Percentiles rank a stretch among this genome's conserved stretches.
These are phyloP conservation scores for Cebus imitator DNA, from an alignment of 2,113 vertebrate genomes.

Conservation along the genomic window DNA sequence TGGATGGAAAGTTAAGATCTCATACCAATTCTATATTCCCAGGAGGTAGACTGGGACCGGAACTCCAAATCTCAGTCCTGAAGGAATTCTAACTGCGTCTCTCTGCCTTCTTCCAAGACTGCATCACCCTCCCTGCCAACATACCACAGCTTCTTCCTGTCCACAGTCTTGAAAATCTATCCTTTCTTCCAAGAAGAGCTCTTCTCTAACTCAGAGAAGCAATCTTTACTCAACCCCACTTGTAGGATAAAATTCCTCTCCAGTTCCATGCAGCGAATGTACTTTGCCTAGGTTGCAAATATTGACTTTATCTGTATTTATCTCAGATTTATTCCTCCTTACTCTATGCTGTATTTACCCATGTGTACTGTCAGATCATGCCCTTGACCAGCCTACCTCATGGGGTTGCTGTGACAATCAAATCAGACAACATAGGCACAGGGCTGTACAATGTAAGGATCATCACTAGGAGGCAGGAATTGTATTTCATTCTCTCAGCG, in stretches of 20 bases:
- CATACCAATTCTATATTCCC: not conserved
- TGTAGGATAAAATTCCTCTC: constrained; percentile 54
- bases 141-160: not conserved
- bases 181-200: constrained; percentile 12
- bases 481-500: not conserved
- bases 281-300: constrained; percentile 45
- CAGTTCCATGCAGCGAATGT: not conserved
- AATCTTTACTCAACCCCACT: constrained; percentile 26
- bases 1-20: not conserved
- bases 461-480: not conserved
- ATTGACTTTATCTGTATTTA: constrained; percentile 64
- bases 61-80: not conserved
- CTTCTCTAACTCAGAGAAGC: constrained; percentile 6
- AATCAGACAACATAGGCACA: not conserved
- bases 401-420: not conserved
- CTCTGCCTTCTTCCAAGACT: not conserved
- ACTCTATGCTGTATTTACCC: not conserved
- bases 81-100: not conserved
- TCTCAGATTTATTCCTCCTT: constrained; percentile 3
- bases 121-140: not conserved
- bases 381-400: not conserved
- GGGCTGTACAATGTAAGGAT: not conserved
- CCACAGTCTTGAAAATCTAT: not conserved
- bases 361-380: not conserved
- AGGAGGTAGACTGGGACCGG: not conserved